A percentile compares a stretch with the other conserved stretches of the same genome.
phyloP scores from a whole-genome alignment of 2,113 vertebrate genomes.

The Hypanus sabinus region DNA sequence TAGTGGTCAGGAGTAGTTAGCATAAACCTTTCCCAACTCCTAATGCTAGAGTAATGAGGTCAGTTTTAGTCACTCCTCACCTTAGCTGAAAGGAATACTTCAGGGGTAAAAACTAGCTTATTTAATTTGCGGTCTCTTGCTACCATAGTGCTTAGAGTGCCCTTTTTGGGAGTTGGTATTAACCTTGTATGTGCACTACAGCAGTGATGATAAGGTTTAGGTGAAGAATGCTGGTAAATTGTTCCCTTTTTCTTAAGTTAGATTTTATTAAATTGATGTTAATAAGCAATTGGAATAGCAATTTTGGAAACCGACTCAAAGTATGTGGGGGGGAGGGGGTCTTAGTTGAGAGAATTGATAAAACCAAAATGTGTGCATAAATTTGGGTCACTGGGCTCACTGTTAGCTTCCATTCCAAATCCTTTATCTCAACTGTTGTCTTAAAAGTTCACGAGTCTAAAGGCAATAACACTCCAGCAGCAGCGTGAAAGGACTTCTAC shows the following conservation, averaged over 20 bases:
- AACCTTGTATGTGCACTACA: background rate
- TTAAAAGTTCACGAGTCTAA: background rate
- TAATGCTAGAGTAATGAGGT: background rate
- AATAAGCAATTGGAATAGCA: too few species aligned
- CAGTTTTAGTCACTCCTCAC: background rate
- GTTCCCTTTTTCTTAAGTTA: background rate
- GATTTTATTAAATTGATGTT: background rate
- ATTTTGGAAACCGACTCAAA: too few species aligned
- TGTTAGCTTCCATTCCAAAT: background rate
- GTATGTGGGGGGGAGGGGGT: background rate
- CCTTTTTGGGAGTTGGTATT: background rate
- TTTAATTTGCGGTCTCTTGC: too few species aligned
- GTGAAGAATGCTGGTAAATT: background rate
- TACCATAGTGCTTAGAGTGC: background rate
- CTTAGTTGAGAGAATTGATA: background rate
- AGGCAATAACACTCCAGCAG: background rate
- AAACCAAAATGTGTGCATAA: background rate
- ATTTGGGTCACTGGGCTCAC: background rate
- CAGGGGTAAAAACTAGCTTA: background rate
- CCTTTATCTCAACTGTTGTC: too few species aligned
- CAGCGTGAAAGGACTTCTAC: background rate
- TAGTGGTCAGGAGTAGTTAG: background rate
- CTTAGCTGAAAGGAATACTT: background rate
- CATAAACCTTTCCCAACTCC: background rate
- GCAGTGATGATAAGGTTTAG: background rate